Evolutionary conservation across 2,797 vertebrate genomes (phyloP).

Genomic region (Champsocephalus gunnari): DNA sequence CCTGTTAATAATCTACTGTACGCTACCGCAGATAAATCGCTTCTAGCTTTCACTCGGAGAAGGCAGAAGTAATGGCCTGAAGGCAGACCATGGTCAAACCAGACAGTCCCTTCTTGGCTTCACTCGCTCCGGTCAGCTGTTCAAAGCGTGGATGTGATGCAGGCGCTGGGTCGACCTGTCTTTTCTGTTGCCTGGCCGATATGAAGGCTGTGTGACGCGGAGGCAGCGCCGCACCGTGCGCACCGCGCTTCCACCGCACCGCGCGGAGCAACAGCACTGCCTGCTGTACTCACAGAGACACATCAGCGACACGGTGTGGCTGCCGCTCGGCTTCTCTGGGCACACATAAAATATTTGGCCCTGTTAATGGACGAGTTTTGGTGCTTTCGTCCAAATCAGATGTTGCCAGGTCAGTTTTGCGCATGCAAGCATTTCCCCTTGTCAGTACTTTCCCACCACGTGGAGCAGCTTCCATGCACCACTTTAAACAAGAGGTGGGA

Average conservation of each 20-base stretch:
- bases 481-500: neutral
- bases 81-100: slow-evolving; percentile 9
- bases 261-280: slow-evolving; percentile 81
- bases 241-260: slow-evolving; percentile 52
- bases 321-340: neutral
- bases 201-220: slow-evolving; percentile 58
- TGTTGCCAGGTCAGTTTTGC: neutral
- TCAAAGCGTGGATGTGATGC: slow-evolving; percentile 32
- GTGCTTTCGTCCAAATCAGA: no score
- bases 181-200: slow-evolving; percentile 55
- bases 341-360: no score
- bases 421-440: neutral
- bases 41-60: slow-evolving; percentile 28
- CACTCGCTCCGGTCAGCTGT: slow-evolving; percentile 33
- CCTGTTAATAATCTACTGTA: slow-evolving; percentile 33
- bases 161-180: slow-evolving; percentile 54
- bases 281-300: slow-evolving; percentile 82
- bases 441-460: neutral
- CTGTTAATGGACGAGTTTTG: no score
- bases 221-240: slow-evolving; percentile 70
- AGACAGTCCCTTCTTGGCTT: slow-evolving; percentile 7
- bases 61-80: slow-evolving; percentile 22
- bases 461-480: neutral
- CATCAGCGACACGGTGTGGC: slow-evolving; percentile 40
- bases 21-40: slow-evolving; percentile 46